Evolutionary conservation across 2,888 invertebrate genomes (phyloP).

Genomic region (Griposia aprilina): DNA sequence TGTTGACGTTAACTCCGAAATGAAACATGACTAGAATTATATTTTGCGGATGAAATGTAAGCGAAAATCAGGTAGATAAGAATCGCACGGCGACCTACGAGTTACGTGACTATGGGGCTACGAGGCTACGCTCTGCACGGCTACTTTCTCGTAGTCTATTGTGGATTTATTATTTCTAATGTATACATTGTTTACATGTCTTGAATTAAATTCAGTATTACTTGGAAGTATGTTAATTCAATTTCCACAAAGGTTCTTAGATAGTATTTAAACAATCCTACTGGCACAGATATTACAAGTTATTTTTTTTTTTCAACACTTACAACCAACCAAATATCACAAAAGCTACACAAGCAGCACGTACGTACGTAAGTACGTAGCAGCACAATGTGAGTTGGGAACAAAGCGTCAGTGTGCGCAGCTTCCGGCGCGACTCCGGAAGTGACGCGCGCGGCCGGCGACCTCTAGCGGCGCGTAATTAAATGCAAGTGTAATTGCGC

Average conservation of each 20-base stretch:
- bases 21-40: slow-evolving; percentile 12
- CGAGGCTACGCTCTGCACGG: background rate
- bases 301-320: too few relatives aligned
- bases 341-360: slow-evolving; percentile 16
- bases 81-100: slow-evolving; percentile 16
- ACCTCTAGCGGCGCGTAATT: slow-evolving; percentile 71
- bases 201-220: background rate
- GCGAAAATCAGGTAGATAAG: slow-evolving; percentile 13
- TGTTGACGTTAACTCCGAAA: slow-evolving; percentile 14
- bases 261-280: too few relatives aligned
- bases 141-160: background rate
- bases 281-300: background rate
- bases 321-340: slow-evolving; percentile 13
- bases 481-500: slow-evolving; percentile 74
- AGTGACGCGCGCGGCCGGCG: slow-evolving; percentile 69
- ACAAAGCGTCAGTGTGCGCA: slow-evolving; percentile 70
- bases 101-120: slow-evolving; percentile 10
- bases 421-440: slow-evolving; percentile 74
- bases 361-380: slow-evolving; percentile 19
- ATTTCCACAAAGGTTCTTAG: background rate
- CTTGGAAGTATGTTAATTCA: background rate
- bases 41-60: slow-evolving; percentile 24
- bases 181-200: background rate
- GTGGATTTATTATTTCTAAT: background rate
- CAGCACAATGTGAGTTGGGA: slow-evolving; percentile 59